Evolutionary conservation across 2,113 vertebrate genomes (phyloP).

Genomic region (Polypterus bichir): DNA sequence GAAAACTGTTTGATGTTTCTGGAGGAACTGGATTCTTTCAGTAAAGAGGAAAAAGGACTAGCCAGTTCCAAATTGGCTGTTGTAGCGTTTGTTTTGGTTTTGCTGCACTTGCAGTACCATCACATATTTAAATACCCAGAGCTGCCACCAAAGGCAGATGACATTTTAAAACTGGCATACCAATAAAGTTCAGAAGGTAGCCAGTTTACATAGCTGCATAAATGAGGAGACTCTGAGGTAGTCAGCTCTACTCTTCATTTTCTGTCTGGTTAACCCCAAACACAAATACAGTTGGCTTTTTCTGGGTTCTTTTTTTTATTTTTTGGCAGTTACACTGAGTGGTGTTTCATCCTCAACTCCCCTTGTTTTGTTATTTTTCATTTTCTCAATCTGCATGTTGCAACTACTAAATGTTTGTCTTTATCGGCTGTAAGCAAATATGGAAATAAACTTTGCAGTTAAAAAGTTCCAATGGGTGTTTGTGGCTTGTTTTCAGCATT

Average conservation of each 20-base stretch:
- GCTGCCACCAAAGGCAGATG: conserved; percentile 25
- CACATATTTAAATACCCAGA: no score
- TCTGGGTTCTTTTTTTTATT: no score
- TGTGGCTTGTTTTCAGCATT: no score
- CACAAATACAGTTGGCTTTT: conserved; percentile 45
- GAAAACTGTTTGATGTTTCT: no score
- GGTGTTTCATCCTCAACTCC: conserved; percentile 18
- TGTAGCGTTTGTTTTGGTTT: no score
- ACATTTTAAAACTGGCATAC: conserved; percentile 33
- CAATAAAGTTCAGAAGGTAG: conserved; percentile 32
- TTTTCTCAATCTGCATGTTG: conserved; percentile 95
- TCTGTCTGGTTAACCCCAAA: conserved; percentile 27
- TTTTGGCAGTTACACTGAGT: no score
- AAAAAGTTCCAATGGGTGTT: no score
- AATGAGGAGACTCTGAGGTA: conserved; percentile 62
- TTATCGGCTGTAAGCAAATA: conserved; percentile 69
- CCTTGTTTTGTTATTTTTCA: conserved; percentile 39
- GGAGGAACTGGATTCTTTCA: no score
- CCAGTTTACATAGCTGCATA: conserved; percentile 69
- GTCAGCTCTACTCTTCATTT: conserved; percentile 66
- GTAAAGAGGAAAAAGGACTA: no score
- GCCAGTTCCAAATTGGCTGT: no score
- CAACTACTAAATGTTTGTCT: conserved; percentile 89
- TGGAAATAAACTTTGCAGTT: conserved; percentile 50
- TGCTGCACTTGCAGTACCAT: no score